Evolutionary conservation across 1,140 invertebrate species (phyloP).

Genomic region (Drosophila kikkawai): DNA sequence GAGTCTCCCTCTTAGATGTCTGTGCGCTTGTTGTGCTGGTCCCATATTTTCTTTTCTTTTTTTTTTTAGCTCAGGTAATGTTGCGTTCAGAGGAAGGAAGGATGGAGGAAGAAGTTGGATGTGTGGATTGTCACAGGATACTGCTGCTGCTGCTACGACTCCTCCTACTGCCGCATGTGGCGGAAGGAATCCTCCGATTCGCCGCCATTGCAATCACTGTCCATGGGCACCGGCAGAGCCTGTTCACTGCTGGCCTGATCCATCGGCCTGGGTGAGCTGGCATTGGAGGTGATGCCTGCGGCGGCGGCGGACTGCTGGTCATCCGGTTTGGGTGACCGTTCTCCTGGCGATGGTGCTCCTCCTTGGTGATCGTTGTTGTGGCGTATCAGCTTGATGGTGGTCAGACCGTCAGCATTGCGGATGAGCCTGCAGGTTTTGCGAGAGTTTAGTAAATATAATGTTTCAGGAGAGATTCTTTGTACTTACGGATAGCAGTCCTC

Average conservation of each 20-base stretch:
- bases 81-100: constrained; percentile 33
- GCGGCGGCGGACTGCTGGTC: constrained; percentile 21
- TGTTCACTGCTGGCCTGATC: constrained; percentile 57
- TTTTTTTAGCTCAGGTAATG: constrained; percentile 65
- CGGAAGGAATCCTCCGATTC: constrained; percentile 62
- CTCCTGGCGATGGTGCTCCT: constrained; percentile 24
- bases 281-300: constrained; percentile 16
- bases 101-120: constrained; percentile 4
- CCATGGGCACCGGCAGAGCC: constrained; percentile 71
- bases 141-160: constrained; percentile 7
- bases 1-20: constrained; percentile 16
- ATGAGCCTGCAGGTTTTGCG: constrained; percentile 69
- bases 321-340: constrained; percentile 63
- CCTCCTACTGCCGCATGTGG: constrained; percentile 67
- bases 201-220: constrained; percentile 70
- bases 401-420: constrained; percentile 83
- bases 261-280: constrained; percentile 65
- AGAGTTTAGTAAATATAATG: constrained; percentile 22
- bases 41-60: constrained; percentile 39
- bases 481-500: constrained; percentile 85
- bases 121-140: constrained; percentile 57
- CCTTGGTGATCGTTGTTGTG: constrained; percentile 69
- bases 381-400: constrained; percentile 85
- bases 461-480: no score
- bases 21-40: constrained; percentile 61